Evolutionary conservation across 2,797 vertebrate genomes (phyloP), one percentile per base, ranked within the genome.

Genomic region (Poeciliopsis paucimaculata): DNA sequence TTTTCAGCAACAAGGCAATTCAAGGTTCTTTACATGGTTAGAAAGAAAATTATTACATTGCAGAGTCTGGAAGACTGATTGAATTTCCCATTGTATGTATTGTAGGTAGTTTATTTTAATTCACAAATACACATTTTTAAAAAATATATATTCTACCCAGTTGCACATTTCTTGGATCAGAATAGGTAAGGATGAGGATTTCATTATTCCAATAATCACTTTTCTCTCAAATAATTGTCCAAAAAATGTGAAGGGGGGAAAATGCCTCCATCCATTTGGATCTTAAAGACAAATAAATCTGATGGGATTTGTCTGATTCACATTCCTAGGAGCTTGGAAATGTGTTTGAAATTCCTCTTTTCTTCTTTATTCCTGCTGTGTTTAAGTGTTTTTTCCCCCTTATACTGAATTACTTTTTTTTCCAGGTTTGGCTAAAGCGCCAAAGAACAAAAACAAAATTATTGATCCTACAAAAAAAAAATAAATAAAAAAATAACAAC

Each of bases 391-490:
- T 51, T 74, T 80, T 77, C 71, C 55, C 31, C 76, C 45, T 43
- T 81, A 83, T 74, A 78, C 86, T 86, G 81, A 10, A 88, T 87
- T 36, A 3, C 23, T 16, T 18, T 82, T 60, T 91, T 88, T 88
- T 2, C 77, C 60, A 62, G 49, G 34, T 75, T 82, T 43, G 3
- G 39, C 43, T 9, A 89, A 89, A 87, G 92, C 90, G 81, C 66
- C 78, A 83, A 77, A n/a, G 80, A 62, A 79, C 55, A 80, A 81
- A 77, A 95, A 96, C 94, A 90, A 94, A 96, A 96, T 88, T 92
- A 96, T 96, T 93, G 91, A 89, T 74, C 86, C 75, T 73, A 74
- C 89, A 77, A 55, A 83, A 83, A 84, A 72, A 82, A 77, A 87
- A 77, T 57, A 81, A 89, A 94, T 82, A 83, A 84, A 70, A 80